These are phyloP conservation scores for Achatina immaculata DNA, from an alignment of 1,140 invertebrate species.

Conservation along the genomic window DNA sequence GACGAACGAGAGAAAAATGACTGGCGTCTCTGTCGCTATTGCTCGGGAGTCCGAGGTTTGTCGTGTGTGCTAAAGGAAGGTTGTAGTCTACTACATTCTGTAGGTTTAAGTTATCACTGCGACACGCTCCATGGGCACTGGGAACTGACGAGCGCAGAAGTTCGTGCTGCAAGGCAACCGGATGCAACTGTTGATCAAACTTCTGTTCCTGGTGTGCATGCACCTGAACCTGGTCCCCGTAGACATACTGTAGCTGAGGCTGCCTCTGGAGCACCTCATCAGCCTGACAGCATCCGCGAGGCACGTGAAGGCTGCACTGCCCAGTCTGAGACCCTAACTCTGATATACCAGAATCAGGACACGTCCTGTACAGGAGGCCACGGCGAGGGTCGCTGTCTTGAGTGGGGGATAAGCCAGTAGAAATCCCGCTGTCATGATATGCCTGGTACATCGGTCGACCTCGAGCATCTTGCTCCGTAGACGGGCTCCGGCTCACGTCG, in stretches of 20 bases:
- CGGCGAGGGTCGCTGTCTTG: neutral
- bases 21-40: neutral
- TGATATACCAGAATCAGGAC: slow-evolving; percentile 24
- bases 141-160: neutral
- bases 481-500: slow-evolving; percentile 50
- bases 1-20: neutral
- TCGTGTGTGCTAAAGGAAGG: neutral
- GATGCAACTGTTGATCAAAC: neutral
- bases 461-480: slow-evolving; percentile 37
- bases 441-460: slow-evolving; percentile 45
- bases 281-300: neutral
- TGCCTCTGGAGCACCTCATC: neutral
- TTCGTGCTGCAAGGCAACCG: neutral
- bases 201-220: neutral
- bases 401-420: slow-evolving; percentile 46
- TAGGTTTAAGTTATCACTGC: neutral
- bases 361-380: slow-evolving; percentile 21
- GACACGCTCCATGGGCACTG: neutral
- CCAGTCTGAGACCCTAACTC: neutral
- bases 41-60: neutral
- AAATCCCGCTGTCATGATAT: slow-evolving; percentile 59
- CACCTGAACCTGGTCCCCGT: neutral
- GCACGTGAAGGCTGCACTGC: neutral
- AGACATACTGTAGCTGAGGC: neutral
- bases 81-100: neutral